Evolutionary conservation across 2,888 invertebrate species (phyloP).

Genomic region (Scaptomyza caliginosa): DNA sequence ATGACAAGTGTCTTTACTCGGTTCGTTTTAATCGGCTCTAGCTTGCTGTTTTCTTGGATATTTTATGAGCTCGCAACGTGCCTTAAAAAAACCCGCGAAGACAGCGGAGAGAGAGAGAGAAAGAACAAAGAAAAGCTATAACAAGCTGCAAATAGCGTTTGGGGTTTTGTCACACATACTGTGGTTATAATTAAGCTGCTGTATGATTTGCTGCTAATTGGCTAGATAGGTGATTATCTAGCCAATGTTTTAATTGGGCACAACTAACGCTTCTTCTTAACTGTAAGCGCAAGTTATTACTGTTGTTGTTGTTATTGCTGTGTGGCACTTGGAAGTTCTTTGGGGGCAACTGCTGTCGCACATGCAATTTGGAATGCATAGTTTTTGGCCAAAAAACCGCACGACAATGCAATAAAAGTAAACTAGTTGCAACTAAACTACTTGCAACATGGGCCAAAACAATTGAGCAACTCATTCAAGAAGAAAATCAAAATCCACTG

Average conservation of each 20-base stretch:
- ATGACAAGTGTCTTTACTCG: conserved; percentile 19
- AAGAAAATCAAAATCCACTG: conserved; percentile 77
- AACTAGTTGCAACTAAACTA: conserved; percentile 48
- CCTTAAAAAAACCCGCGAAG: too few species aligned
- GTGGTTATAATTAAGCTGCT: conserved; percentile 26
- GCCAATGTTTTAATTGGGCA: conserved; percentile 23
- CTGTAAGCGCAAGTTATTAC: not conserved
- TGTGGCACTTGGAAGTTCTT: conserved; percentile 34
- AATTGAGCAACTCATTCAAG: conserved; percentile 74
- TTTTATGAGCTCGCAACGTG: conserved; percentile 30
- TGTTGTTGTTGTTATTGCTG: not conserved
- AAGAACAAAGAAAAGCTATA: conserved; percentile 17
- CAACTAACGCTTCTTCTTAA: conserved; percentile 4
- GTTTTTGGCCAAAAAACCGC: conserved; percentile 56
- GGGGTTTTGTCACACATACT: conserved; percentile 13
- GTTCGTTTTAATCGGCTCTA: too few species aligned
- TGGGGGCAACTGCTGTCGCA: conserved; percentile 12
- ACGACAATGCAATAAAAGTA: conserved; percentile 75
- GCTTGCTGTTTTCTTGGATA: conserved; percentile 20
- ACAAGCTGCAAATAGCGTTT: conserved; percentile 16
- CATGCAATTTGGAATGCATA: conserved; percentile 45
- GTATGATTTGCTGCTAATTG: conserved; percentile 46
- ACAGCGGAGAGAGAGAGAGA: too few species aligned
- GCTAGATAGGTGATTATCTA: conserved; percentile 36
- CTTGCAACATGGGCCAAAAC: conserved; percentile 67